Percentiles rank a stretch among this genome's conserved stretches.
These are phyloP conservation scores for Temnothorax ravouxi DNA, from an alignment of 2,888 invertebrate species.

Conservation along the genomic window DNA sequence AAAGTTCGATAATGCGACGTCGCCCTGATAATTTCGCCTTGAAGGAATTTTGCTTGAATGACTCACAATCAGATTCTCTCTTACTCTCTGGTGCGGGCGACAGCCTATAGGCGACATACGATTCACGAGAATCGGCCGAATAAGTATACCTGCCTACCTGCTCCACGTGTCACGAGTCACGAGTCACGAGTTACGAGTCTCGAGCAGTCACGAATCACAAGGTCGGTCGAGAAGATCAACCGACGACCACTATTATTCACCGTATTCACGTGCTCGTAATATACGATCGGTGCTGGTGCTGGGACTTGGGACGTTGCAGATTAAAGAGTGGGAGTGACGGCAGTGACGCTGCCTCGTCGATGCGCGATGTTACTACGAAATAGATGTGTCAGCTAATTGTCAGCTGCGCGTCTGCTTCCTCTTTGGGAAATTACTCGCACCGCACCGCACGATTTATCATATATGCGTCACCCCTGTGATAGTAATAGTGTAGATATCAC, in stretches of 20 bases:
- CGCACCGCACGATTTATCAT: constrained; percentile 24
- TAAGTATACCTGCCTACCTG: no score
- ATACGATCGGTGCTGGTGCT: neutral
- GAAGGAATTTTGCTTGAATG: neutral
- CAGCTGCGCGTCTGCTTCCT: constrained; percentile 61
- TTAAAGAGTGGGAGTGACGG: neutral
- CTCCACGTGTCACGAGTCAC: no score
- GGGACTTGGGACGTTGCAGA: neutral
- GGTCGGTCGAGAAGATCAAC: no score
- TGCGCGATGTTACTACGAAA: constrained; percentile 47
- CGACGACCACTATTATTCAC: no score
- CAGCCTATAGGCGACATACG: no score
- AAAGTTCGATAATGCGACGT: neutral
- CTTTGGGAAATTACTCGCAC: constrained; percentile 13
- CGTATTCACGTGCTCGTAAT: no score
- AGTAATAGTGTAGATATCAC: neutral
- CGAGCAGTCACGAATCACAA: no score
- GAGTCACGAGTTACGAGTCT: no score
- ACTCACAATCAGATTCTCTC: neutral
- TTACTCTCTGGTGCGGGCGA: no score
- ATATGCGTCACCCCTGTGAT: constrained; percentile 9
- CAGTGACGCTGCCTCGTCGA: constrained; percentile 57
- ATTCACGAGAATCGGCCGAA: no score
- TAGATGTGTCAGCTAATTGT: constrained; percentile 59
- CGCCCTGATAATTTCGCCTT: neutral